Evolutionary conservation across 2,113 vertebrate genomes (phyloP), one percentile per base, ranked within the genome.

Genomic region (Macrotus californicus): DNA sequence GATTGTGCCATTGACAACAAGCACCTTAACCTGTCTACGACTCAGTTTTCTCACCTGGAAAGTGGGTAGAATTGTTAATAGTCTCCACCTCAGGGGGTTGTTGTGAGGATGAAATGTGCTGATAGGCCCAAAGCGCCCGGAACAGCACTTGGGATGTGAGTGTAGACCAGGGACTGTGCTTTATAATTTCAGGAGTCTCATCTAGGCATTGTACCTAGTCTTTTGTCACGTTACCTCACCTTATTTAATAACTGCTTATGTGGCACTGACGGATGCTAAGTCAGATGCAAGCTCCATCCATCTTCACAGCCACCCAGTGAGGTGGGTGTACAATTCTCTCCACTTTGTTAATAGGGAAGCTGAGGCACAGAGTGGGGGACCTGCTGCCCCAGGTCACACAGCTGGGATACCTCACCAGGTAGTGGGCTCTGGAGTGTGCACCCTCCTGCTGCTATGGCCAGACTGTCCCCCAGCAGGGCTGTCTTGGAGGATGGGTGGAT

Each of bases 201-300:
- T 50, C 43, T 36, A 1, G 0, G 56, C 24, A 59, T 59, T 61
- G 0, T 3, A 15, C 14, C 10, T 2, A 0, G 5, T 5, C 5
- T 29, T 39, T 43, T 4, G 56, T 61, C 39, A 91, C 7, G 2
- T 41, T 46, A 3, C 22, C n/a, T 21, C 29, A 2, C 1, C 41
- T 75, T 34, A 0, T 31, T 4, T 34, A n/a, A 7, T 11, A 7
- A 2, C 8, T 0, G 1, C 41, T 29, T 3, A 3, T 1, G 0
- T 0, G 15, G 16, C 1, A 34, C 61, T 26, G 1, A 0, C 19
- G 0, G 1, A 1, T 43, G 13, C 73, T 11, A 2, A 26, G 22
- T 2, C 79, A 39, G 2, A 54, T 16, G 11, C 0, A 6, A 22
- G 80, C 75, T 64, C 50, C 0, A 0, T 14, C 7, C 0, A 5